A percentile compares a stretch with the other conserved stretches of the same genome.
Evolutionary conservation across 2,888 invertebrate genomes (phyloP).

Genomic region (Ashinkailepas kermadecensis): DNA sequence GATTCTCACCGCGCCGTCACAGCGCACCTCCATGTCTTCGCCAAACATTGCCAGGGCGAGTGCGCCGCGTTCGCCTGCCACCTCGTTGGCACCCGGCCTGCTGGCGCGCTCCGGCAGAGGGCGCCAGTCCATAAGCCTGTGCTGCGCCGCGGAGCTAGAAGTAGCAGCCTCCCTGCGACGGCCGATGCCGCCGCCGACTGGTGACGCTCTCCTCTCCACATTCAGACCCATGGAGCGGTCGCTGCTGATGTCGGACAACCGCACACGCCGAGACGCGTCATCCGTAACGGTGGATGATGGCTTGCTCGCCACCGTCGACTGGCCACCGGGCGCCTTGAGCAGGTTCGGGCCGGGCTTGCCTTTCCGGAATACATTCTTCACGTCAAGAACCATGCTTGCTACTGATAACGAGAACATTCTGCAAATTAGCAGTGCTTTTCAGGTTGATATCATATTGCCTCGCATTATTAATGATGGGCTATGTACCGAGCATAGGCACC

Average conservation of each 20-base stretch:
- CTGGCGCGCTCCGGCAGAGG: neutral
- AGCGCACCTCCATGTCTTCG: neutral
- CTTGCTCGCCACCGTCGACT: neutral
- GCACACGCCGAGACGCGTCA: neutral
- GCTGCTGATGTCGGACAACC: neutral
- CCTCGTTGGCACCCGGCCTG: neutral
- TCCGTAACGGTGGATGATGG: neutral
- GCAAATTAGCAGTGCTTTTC: too few relatives aligned
- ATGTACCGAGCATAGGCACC: too few relatives aligned
- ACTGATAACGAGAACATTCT: too few relatives aligned
- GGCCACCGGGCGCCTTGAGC: neutral
- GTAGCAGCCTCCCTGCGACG: neutral
- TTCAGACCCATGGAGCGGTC: neutral
- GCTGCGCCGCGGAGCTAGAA: neutral
- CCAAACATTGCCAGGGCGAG: neutral
- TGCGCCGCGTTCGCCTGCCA: neutral
- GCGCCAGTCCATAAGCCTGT: neutral
- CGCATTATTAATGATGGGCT: too few relatives aligned
- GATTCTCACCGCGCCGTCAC: neutral
- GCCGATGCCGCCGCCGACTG: neutral
- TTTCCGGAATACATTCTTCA: neutral
- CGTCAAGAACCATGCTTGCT: neutral
- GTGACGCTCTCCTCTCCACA: neutral
- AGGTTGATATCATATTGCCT: too few relatives aligned
- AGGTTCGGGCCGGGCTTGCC: neutral